Conservation (phyloP, 1,140 invertebrate genomes). For the Trichonephila clavata region DNA sequence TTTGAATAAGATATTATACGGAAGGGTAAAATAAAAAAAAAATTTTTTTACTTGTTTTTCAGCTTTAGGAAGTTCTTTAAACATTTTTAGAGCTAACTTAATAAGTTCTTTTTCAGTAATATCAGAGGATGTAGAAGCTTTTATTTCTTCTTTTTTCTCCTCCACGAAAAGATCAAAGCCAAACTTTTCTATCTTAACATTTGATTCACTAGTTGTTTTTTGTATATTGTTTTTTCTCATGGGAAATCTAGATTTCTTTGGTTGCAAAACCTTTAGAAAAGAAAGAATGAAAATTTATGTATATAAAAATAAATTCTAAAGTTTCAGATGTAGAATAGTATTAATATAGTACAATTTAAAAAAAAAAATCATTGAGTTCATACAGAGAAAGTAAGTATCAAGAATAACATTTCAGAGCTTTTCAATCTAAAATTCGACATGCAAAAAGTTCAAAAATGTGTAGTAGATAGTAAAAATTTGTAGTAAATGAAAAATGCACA, state of each 20-base stretch:
- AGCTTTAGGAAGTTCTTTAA: slow-evolving; percentile 28
- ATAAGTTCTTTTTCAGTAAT: slow-evolving; percentile 36
- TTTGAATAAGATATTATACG: no score
- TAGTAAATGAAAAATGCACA: no score
- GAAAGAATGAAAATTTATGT: neutral
- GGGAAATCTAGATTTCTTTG: slow-evolving; percentile 53
- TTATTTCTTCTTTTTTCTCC: slow-evolving; percentile 53
- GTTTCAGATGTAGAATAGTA: no score
- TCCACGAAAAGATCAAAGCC: slow-evolving; percentile 55
- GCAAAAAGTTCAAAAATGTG: no score
- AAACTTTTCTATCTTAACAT: slow-evolving; percentile 1
- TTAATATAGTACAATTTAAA: no score
- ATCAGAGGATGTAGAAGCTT: slow-evolving; percentile 9
- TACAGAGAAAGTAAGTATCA: no score
- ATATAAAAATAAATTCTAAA: neutral
- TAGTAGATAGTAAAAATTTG: no score
- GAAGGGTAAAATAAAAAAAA: no score
- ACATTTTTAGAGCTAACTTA: slow-evolving; percentile 43
- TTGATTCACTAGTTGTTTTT: neutral
- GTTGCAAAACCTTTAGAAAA: neutral
- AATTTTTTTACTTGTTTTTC: slow-evolving; percentile 49
- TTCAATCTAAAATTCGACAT: no score
- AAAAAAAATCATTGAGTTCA: no score
- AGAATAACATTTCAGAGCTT: no score
- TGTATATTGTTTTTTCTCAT: neutral